Evolutionary conservation across 2,888 invertebrate genomes (phyloP), one percentile per base, ranked within the genome.

Genomic region (Rotaria sp.): DNA sequence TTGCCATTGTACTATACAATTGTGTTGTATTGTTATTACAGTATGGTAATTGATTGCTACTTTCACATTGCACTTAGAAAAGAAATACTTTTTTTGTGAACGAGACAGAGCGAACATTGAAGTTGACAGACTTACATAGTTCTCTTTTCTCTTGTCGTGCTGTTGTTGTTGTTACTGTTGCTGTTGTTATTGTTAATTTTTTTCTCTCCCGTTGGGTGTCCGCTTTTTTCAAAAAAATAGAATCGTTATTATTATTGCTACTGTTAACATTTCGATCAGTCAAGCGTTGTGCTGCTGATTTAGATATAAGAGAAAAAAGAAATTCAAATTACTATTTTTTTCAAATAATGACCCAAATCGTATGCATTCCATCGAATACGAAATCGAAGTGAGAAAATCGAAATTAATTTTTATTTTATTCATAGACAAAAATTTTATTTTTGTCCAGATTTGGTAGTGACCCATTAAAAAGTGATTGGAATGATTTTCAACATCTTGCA

Each of bases 401-500:
- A 18, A 50, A 50, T 45, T 11, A 11, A 50, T 15, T 50, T 11
- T 50, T 50, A 50, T 15, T 0, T 15, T 10, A 35, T 8, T 35
- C 35, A 67, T 35, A 13, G 35, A 5, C 4, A 18, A 35, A 67
- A 21, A 30, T 11, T 18, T 15, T 35, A 2, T 57, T n/a, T n/a
- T 57, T n/a, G 26, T 24, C 7, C 18, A 67, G 67, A 35, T 30
- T 26, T 21, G 21, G 35, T 45, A 11, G 21, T 45, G 80, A 80
- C 45, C 41, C 45, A 21, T 45, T 45, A n/a, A 80, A 35, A 80
- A 80, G 21, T 45, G 80, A 80, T n/a, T 80, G 80, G 80, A 80
- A 80, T 80, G 80, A 80, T 80, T 80, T 80, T 80, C 80, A 80
- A 45, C 80, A 80, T 45, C 8, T 45, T 45, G 38, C 80, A n/a